Base-by-base conservation (phyloP, 2,113 vertebrate genomes). In the Sinocyclocheilus rhinocerous region DNA sequence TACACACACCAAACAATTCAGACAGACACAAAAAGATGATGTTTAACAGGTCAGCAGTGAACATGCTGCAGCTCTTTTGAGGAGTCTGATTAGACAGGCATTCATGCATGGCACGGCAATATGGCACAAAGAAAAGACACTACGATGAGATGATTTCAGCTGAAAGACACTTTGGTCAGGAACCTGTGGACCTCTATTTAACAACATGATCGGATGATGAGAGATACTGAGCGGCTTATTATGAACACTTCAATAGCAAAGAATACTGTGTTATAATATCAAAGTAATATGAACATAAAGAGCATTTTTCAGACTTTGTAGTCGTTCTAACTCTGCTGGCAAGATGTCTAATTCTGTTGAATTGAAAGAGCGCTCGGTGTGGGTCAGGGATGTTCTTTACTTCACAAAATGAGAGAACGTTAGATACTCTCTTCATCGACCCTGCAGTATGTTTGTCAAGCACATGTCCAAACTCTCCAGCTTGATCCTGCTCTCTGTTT, bases 71-170 rank as follows among this genome's bases (percentile, higher is more conserved):
- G 85, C 86, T 85, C 89, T 89, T 89, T 89, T 90, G 85, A 90
- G 89, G 91, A 93, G 88, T 92, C 91, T 93, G 92, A 93, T 95
- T 92, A 93, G 92, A 92, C 92, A 90, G 92, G 93, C 93, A 91
- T 90, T 87, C 93, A 93, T 92, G 92, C 92, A 92, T 94, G 90
- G 86, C 93, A 89, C 42, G 78, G 89, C 92, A 94, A 93, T 93
- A 93, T 93, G 92, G 88, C 90, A 85, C 87, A 87, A 83, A 81
- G 84, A 87, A 92, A 91, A 91, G 89, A 89, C 80, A 79, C 16
- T 48, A 78, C 8, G 36, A 55, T 85, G 67, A 39, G 50, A 20
- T 33, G 63, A 57, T 79, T 83, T 69, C 22, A 72, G 33, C 48
- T 55, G 29, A 13, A 57, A 57, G 26, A 59, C 24, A 36, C 76